Evolutionary conservation across 1,140 invertebrate genomes (phyloP), one percentile per base, ranked within the genome.

Genomic region (Orius insidiosus): DNA sequence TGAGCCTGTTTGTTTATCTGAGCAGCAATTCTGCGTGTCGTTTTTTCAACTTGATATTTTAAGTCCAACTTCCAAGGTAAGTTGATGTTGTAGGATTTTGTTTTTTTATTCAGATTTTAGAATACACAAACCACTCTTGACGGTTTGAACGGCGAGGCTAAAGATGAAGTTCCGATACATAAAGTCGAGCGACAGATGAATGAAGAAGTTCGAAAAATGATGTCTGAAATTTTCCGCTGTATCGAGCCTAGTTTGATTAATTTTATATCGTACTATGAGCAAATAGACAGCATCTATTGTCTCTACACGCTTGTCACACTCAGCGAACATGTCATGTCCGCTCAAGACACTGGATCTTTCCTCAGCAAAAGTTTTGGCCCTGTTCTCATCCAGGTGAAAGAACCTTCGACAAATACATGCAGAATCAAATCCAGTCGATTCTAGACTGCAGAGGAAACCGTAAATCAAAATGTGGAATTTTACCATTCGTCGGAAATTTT

Each of bases 21-120:
- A 98, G 62, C 93, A 98, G 66, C 79, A 90, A 52, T 98, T 98
- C 67, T 96, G 89, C 62, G 78, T 88, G 8, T 71, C 76, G 30
- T 98, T 97, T 66, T 92, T 98, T 58, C 84, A 92, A 55, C 67
- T 96, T 37, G 81, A 88, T 58, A 70, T 71, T 6, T 59, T 68
- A 6, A 60, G 63, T 14, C 59, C 63, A 7, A 59, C 63, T 7
- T 59, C 62, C 18, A 67, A 66, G 55, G 65, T 68, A 52, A 48
- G 46, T 48, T n/a, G n/a, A n/a, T n/a, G n/a, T n/a, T n/a, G n/a
- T n/a, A 34, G 18, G 37, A 24, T 24, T 24, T 24, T 24, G 24
- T 24, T 24, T 24, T 24, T 24, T 4, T 24, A 42, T 6, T 32
- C 33, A 13, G 9, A 32, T 48, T 49, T 6, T 65, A 70, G 60